Base-by-base conservation (phyloP, 2,113 vertebrate species). In the Prietella phreatophila region DNA sequence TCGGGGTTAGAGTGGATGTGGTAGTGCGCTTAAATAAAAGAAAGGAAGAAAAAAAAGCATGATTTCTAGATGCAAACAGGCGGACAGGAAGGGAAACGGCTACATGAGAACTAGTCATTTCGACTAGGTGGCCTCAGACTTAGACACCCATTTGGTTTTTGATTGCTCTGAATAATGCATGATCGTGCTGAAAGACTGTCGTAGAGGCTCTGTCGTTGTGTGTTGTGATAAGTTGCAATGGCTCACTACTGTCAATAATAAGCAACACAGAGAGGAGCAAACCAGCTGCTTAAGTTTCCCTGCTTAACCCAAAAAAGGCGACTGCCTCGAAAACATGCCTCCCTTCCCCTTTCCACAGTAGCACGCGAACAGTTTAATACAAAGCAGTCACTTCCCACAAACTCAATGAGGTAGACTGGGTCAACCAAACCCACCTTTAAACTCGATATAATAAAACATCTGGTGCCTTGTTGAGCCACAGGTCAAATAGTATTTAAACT, bases 321-420 rank as follows among this genome's bases (percentile, higher is more conserved):
- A 87, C 91, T 88, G 89, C 90, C 94, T 93, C 92, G 89, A 92
- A 92, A 92, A 93, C 91, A 91, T 82, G 89, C 92, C 92, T 94
- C 85, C 82, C 88, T 85, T 89, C 89, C 89, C 91, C 85, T 90
- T 85, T 92, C 93, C 94, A 94, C 93, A 94, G 94, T 95, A 95
- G 95, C 94, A 94, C 94, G 95, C 94, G 94, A 94, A 94, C 92
- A 93, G 93, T 94, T 95, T 93, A 92, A 94, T 93, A 94, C 94
- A 95, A 95, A 95, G 95, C 94, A 94, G 94, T 94, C 93, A 92
- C 93, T 94, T 96, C 91, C 94, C 94, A 93, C 92, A 93, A 92
- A 95, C 95, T 95, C 94, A 94, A 95, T 96, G 95, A 96, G 95
- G 95, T 96, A 96, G 95, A 95, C 95, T 92, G 95, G 95, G 95